These are phyloP conservation scores for Dicerorhinus sumatrensis DNA, from an alignment of 2,113 vertebrate species.

Conservation along the genomic window DNA sequence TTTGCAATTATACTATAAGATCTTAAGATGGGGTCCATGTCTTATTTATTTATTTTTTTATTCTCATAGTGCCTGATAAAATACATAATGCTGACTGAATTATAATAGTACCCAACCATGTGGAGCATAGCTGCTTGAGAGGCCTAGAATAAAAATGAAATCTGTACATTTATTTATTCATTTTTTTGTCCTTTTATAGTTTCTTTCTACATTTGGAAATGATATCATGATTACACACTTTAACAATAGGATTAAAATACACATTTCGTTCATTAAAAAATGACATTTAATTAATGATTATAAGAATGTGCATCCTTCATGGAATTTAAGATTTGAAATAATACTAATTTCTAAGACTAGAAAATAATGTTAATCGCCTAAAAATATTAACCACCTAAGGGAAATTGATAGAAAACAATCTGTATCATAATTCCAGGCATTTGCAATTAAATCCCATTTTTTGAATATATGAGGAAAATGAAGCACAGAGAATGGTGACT, in stretches of 20 bases:
- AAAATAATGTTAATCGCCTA: slow-evolving; percentile 20
- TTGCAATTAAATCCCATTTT: not conserved
- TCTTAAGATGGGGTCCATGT: not conserved
- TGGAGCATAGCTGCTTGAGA: not conserved
- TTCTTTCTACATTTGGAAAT: not conserved
- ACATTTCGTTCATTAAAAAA: not conserved
- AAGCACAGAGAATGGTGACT: not conserved
- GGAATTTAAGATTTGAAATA: not conserved
- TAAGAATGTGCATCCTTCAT: not conserved
- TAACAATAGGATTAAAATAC: not conserved
- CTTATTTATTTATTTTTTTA: not conserved
- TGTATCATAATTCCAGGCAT: not conserved
- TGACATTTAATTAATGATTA: not conserved
- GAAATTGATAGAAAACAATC: not conserved
- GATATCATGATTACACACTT: not conserved
- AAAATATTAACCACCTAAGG: slow-evolving; percentile 58
- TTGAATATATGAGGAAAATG: not conserved
- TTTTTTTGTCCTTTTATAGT: not conserved
- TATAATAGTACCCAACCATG: not conserved
- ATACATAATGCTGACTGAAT: not conserved
- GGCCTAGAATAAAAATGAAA: not conserved
- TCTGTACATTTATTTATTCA: not conserved
- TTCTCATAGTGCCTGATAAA: not conserved
- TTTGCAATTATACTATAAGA: not conserved
- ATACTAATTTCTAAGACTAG: not conserved